phyloP scores from a whole-genome alignment of 2,888 invertebrate species.

The Amphipyra tragopoginis region DNA sequence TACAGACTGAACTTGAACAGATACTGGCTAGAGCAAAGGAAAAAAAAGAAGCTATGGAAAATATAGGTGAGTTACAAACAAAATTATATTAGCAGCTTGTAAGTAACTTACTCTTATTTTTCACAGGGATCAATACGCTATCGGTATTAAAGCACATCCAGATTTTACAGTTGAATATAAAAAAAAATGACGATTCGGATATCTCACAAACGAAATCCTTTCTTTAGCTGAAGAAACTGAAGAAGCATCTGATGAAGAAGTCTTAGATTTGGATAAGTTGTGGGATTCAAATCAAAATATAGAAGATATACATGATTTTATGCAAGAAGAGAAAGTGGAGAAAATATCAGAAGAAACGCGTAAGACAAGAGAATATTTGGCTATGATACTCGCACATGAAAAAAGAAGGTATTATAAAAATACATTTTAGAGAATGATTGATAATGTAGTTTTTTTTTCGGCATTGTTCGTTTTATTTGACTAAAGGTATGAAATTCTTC shows the following conservation, averaged over 20 bases:
- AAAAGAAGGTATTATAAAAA: conserved; percentile 68
- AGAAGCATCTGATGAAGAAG: conserved; percentile 6
- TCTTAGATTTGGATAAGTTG: conserved; percentile 49
- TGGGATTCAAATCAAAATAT: conserved; percentile 62
- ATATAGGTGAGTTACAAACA: conserved; percentile 22
- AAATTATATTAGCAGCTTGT: background rate
- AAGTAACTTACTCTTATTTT: background rate
- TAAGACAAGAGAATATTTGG: conserved; percentile 58
- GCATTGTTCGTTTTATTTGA: too few relatives aligned
- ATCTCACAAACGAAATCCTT: too few relatives aligned
- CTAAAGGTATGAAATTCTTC: too few relatives aligned
- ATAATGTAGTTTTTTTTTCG: background rate
- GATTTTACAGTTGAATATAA: too few relatives aligned
- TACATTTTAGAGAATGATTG: background rate
- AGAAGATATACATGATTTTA: conserved; percentile 17
- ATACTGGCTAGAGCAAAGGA: conserved; percentile 61
- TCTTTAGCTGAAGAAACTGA: conserved; percentile 14
- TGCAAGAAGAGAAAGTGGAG: conserved; percentile 25
- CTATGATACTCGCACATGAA: conserved; percentile 78
- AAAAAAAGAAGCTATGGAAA: conserved; percentile 50
- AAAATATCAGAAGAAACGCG: conserved; percentile 68
- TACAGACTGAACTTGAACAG: conserved; percentile 62
- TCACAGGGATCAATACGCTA: background rate
- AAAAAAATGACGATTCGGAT: too few relatives aligned
- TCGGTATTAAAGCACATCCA: too few relatives aligned